Evolutionary conservation across 1,140 invertebrate species (phyloP).

Genomic region (Drosophila suzukii): DNA sequence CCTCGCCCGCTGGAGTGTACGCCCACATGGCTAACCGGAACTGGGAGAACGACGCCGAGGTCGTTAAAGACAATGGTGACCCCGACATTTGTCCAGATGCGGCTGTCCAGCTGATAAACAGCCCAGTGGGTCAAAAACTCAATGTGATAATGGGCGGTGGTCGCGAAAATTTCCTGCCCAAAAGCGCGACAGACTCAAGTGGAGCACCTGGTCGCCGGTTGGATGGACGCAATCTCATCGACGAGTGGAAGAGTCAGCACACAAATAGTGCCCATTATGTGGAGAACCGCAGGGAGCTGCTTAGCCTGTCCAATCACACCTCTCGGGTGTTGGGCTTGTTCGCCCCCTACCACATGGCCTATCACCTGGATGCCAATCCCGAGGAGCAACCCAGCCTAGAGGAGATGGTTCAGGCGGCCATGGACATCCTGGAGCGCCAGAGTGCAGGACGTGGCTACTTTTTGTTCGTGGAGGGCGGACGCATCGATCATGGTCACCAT

Average conservation of each 20-base stretch:
- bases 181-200: slow-evolving; percentile 68
- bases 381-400: slow-evolving; percentile 88
- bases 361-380: slow-evolving; percentile 86
- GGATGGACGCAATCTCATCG: slow-evolving; percentile 90
- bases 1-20: slow-evolving; percentile 90
- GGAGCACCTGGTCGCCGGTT: slow-evolving; percentile 85
- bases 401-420: slow-evolving; percentile 91
- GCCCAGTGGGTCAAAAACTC: slow-evolving; percentile 87
- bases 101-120: slow-evolving; percentile 89
- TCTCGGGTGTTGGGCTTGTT: slow-evolving; percentile 86
- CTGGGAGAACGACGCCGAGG: slow-evolving; percentile 91
- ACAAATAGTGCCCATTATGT: slow-evolving; percentile 86
- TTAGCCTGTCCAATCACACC: slow-evolving; percentile 83
- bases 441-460: slow-evolving; percentile 91
- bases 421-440: slow-evolving; percentile 88
- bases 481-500: slow-evolving; percentile 91
- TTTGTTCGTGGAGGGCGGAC: slow-evolving; percentile 88
- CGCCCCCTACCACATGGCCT: slow-evolving; percentile 85
- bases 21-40: slow-evolving; percentile 90
- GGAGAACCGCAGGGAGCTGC: slow-evolving; percentile 86
- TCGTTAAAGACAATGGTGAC: slow-evolving; percentile 79
- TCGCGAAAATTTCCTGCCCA: slow-evolving; percentile 88
- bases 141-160: slow-evolving; percentile 92
- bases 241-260: slow-evolving; percentile 87
- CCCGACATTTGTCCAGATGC: slow-evolving; percentile 88